phyloP scores from a whole-genome alignment of 2,113 vertebrate genomes.

The Rhinolophus ferrumequinum region DNA sequence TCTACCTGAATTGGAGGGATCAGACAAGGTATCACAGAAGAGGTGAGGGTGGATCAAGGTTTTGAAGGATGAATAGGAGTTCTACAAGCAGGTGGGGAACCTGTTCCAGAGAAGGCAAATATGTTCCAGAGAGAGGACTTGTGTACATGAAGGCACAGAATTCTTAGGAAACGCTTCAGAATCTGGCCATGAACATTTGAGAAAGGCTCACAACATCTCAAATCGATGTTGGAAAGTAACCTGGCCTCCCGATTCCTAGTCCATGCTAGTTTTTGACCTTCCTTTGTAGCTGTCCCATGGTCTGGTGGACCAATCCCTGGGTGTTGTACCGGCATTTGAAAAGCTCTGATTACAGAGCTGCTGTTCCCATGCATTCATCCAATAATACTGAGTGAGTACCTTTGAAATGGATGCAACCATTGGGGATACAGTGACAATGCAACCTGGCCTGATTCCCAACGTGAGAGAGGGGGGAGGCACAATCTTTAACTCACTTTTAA shows the following conservation, averaged over 20 bases:
- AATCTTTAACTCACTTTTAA: neutral
- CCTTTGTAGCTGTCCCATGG: neutral
- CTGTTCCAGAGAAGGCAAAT: neutral
- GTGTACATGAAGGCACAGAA: neutral
- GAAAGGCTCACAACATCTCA: neutral
- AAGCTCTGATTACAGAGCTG: neutral
- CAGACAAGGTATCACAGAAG: neutral
- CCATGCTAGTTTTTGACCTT: neutral
- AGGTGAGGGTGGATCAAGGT: neutral
- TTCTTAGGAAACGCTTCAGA: neutral
- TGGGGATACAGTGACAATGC: neutral
- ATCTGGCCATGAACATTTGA: neutral
- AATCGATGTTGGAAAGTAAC: neutral
- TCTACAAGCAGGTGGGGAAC: neutral
- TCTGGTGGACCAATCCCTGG: neutral
- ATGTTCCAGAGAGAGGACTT: neutral
- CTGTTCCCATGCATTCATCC: neutral
- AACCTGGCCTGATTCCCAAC: neutral
- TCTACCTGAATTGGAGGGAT: neutral
- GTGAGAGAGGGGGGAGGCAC: neutral
- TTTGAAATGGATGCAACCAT: neutral
- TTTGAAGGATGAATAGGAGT: slow-evolving; percentile 14
- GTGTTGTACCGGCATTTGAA: neutral
- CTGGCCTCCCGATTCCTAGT: neutral
- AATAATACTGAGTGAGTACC: accelerated